Percentiles rank a stretch among this genome's conserved stretches.
These are phyloP conservation scores for Podabrus alpinus DNA, from an alignment of 2,888 invertebrate genomes.

Conservation along the genomic window DNA sequence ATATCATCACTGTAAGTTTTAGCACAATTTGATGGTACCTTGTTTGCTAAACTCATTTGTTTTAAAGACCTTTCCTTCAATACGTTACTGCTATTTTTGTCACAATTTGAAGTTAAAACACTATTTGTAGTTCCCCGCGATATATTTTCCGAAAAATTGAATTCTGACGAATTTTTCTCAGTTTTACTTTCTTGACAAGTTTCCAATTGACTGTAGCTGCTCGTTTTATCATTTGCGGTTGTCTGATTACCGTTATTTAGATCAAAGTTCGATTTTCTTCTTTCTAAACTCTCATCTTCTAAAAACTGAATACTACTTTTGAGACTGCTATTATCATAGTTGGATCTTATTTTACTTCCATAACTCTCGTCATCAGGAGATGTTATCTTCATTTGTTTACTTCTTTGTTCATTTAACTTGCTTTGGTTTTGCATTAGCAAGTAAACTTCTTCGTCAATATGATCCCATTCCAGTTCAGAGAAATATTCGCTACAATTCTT, in stretches of 20 bases:
- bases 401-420: neutral
- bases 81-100: neutral
- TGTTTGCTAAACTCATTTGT: neutral
- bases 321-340: neutral
- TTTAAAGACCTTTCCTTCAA: neutral
- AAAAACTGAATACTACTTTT: neutral
- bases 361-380: neutral
- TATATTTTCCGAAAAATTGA: neutral
- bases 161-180: neutral
- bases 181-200: no score
- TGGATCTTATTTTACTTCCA: neutral
- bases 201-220: neutral
- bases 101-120: neutral
- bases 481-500: slow-evolving; percentile 16
- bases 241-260: neutral
- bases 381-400: neutral
- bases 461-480: slow-evolving; percentile 5
- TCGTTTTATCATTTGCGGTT: neutral
- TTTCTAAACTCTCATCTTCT: neutral
- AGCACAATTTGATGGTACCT: neutral
- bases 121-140: neutral
- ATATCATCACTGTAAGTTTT: neutral
- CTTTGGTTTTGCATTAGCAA: neutral
- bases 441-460: neutral
- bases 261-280: neutral